phyloP scores from a whole-genome alignment of 2,888 invertebrate genomes.

The Suillia variegata region DNA sequence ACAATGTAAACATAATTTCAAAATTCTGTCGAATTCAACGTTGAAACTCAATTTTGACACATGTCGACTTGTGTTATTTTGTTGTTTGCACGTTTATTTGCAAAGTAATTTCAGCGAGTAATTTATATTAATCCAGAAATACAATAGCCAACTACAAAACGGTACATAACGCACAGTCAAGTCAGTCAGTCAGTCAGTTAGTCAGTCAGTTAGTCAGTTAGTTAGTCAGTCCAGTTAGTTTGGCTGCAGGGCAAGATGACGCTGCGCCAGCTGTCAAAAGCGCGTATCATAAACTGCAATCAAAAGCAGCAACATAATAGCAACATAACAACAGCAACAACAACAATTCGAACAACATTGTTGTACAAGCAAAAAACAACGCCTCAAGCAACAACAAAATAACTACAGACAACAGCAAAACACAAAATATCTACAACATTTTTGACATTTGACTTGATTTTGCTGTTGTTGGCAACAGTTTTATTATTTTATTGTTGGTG shows the following conservation, averaged over 20 bases:
- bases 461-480: conserved; percentile 8
- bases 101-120: no score
- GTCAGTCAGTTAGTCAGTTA: no score
- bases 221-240: neutral
- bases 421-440: conserved; percentile 38
- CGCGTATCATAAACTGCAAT: conserved; percentile 33
- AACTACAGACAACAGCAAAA: neutral
- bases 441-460: conserved; percentile 17
- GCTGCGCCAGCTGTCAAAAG: conserved; percentile 13
- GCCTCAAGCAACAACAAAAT: no score
- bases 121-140: no score
- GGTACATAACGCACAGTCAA: neutral
- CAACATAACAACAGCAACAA: conserved; percentile 23
- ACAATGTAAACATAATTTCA: no score
- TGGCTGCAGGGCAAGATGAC: neutral
- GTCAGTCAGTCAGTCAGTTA: no score
- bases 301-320: neutral
- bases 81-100: no score
- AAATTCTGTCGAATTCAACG: no score
- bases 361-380: no score
- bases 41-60: no score
- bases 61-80: no score
- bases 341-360: conserved; percentile 1
- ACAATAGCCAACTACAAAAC: no score
- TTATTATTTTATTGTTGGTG: conserved; percentile 16